Evolutionary conservation across 2,888 invertebrate genomes (phyloP), one percentile per base, ranked within the genome.

Genomic region (Callosobruchus maculatus): DNA sequence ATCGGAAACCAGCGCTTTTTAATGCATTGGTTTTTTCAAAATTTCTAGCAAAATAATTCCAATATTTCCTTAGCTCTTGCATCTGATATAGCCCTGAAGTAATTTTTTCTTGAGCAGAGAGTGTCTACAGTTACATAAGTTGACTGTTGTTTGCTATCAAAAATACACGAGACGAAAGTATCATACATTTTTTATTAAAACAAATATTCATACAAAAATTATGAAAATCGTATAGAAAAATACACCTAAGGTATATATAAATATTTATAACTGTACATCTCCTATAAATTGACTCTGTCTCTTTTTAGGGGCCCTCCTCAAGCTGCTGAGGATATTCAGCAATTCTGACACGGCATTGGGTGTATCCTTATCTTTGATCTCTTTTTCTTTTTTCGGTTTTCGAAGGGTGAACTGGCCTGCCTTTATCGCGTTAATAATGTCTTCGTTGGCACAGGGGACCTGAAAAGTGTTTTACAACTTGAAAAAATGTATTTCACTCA

Each of bases 341-440:
- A 93, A 91, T 83, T 93, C 91, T 83, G 89, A 89, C 22, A 91
- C 90, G 0, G 91, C 91, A 79, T 90, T 91, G 0, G 91, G 91
- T 77, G 90, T 91, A 90, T 90, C 92, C 73, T 90, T 90, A 22
- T 88, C 87, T 69, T 89, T 90, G 69, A 80, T 78, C 67, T 79
- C 79, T 77, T 89, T 89, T 77, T 88, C 85, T 85, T 90, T 92
- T 71, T 92, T 92, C 49, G 90, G 85, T 85, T 91, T 92, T 71
- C 92, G 92, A 22, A 94, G 86, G 0, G 92, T 93, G 86, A 93
- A 93, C 80, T 92, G 90, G 66, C 93, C 93, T 21, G 93, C 92
- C 85, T 93, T 94, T 71, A 94, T 93, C 83, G 93, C 93, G 84
- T 93, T 93, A 20, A 94, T 93, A 78, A 94, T 92, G 21, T 93